phyloP scores from a whole-genome alignment of 1,140 invertebrate genomes.

The Agrypnia vestita region DNA sequence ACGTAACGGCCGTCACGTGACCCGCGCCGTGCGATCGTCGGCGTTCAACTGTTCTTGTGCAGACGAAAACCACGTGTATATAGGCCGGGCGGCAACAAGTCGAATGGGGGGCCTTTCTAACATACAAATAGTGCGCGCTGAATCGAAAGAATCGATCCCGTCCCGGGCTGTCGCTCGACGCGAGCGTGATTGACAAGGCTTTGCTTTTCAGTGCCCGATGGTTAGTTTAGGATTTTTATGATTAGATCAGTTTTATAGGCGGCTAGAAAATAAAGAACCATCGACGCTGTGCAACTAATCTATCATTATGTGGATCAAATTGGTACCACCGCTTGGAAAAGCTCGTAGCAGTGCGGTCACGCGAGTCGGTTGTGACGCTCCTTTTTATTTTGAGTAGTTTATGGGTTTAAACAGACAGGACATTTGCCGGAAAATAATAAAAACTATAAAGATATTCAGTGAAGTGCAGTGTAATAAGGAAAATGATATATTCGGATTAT shows the following conservation, averaged over 20 bases:
- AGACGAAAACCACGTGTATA: constrained; percentile 46
- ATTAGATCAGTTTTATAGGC: constrained; percentile 39
- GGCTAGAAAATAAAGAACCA: constrained; percentile 42
- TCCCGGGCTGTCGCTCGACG: too few relatives aligned
- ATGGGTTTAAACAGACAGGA: too few relatives aligned
- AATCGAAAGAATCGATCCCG: not conserved
- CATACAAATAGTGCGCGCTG: constrained; percentile 3
- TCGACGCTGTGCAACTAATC: constrained; percentile 28
- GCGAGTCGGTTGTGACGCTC: not conserved
- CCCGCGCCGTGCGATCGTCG: constrained; percentile 43
- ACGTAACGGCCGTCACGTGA: constrained; percentile 41
- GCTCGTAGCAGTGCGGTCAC: not conserved
- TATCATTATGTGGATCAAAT: constrained; percentile 37
- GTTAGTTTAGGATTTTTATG: not conserved
- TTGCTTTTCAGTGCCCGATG: too few relatives aligned
- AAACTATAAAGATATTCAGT: not conserved
- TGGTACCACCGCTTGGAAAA: constrained; percentile 17
- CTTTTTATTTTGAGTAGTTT: not conserved
- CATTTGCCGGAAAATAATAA: not conserved
- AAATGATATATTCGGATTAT: too few relatives aligned
- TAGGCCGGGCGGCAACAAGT: constrained; percentile 18
- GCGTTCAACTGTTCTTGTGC: constrained; percentile 48
- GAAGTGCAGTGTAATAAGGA: not conserved
- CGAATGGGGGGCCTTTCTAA: not conserved
- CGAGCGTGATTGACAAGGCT: too few relatives aligned